Conservation (phyloP, 1,140 invertebrate genomes). For the Lepidurus packardi region DNA sequence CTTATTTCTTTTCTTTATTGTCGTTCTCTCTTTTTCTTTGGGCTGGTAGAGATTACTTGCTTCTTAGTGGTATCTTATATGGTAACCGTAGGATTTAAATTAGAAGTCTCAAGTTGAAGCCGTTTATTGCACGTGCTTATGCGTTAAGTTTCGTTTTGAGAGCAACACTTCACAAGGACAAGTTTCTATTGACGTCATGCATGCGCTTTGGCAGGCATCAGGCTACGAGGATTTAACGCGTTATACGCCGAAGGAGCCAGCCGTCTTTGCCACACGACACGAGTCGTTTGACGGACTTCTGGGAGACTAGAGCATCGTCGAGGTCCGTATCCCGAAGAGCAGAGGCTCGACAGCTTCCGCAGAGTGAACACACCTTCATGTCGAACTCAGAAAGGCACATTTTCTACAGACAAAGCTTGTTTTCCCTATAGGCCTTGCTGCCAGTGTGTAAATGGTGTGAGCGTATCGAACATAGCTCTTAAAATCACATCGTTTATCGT, state of each 20-base stretch:
- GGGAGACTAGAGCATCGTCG: neutral
- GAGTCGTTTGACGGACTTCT: neutral
- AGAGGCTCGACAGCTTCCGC: neutral
- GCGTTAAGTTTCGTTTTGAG: no score
- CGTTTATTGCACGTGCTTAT: no score
- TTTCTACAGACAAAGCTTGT: neutral
- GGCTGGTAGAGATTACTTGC: no score
- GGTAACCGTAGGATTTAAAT: no score
- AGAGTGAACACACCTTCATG: neutral
- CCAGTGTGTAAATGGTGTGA: neutral
- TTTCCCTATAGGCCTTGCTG: neutral
- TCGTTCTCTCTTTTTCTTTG: no score
- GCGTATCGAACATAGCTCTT: no score
- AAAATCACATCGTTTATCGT: no score
- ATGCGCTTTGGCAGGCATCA: neutral
- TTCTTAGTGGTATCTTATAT: no score
- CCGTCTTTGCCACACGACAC: neutral
- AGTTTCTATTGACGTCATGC: constrained; percentile 4
- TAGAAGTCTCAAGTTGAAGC: no score
- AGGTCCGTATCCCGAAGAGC: neutral
- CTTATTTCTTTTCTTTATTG: no score
- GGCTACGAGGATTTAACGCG: neutral
- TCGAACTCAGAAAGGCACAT: neutral
- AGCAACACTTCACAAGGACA: neutral
- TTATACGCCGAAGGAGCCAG: neutral